Evolutionary conservation across 2,797 vertebrate genomes (phyloP).

Genomic region (Myiothlypis coronata): DNA sequence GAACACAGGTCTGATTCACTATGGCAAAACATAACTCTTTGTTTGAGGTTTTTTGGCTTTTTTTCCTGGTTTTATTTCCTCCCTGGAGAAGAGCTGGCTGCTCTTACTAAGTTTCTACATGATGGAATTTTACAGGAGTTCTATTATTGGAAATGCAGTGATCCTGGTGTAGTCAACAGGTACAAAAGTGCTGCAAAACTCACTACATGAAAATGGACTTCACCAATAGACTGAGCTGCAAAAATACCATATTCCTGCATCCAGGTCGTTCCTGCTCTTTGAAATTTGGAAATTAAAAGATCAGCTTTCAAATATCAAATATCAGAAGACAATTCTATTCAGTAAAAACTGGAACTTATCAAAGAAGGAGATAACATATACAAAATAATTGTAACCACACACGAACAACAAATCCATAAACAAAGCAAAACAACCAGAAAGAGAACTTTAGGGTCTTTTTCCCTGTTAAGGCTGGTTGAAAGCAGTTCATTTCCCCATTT

Average conservation of each 20-base stretch:
- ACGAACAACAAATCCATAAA: fast-evolving
- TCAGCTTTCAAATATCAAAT: neutral
- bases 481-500: neutral
- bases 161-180: neutral
- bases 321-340: neutral
- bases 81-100: neutral
- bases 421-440: neutral
- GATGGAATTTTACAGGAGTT: neutral
- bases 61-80: neutral
- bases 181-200: neutral
- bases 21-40: neutral
- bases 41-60: neutral
- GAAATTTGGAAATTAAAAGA: neutral
- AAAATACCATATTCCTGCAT: neutral
- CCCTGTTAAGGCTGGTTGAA: neutral
- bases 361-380: neutral
- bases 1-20: neutral
- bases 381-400: neutral
- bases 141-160: neutral
- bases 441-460: neutral
- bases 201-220: neutral
- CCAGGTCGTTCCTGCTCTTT: neutral
- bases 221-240: neutral
- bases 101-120: neutral
- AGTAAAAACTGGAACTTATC: neutral